Evolutionary conservation across 2,888 invertebrate species (phyloP).

Genomic region (Megaustenia siamemsis): DNA sequence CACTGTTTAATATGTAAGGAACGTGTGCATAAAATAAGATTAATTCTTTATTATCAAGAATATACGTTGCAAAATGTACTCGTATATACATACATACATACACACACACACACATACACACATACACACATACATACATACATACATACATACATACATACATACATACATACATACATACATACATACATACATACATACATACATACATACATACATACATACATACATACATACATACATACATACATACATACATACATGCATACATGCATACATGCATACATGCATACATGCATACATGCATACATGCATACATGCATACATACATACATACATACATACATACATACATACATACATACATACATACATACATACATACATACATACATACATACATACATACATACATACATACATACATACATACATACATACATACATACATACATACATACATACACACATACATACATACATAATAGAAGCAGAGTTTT

Average conservation of each 20-base stretch:
- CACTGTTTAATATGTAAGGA: too few relatives aligned
- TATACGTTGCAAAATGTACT: too few relatives aligned
- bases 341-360: background rate
- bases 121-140: too few relatives aligned
- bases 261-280: background rate
- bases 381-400: background rate
- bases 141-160: too few relatives aligned
- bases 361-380: background rate
- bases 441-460: background rate
- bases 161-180: too few relatives aligned
- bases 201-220: slow-evolving; percentile 30
- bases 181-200: slow-evolving; percentile 42
- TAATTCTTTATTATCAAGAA: too few relatives aligned
- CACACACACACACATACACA: too few relatives aligned
- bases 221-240: slow-evolving; percentile 33
- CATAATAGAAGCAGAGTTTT: too few relatives aligned
- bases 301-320: background rate
- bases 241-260: slow-evolving; percentile 16
- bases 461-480: background rate
- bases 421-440: background rate
- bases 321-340: background rate
- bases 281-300: background rate
- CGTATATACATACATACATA: too few relatives aligned
- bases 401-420: background rate
- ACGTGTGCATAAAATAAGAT: too few relatives aligned